Base-by-base conservation (phyloP, 92 coral and sea anemone genomes). In the Virgularia gustaviana region DNA sequence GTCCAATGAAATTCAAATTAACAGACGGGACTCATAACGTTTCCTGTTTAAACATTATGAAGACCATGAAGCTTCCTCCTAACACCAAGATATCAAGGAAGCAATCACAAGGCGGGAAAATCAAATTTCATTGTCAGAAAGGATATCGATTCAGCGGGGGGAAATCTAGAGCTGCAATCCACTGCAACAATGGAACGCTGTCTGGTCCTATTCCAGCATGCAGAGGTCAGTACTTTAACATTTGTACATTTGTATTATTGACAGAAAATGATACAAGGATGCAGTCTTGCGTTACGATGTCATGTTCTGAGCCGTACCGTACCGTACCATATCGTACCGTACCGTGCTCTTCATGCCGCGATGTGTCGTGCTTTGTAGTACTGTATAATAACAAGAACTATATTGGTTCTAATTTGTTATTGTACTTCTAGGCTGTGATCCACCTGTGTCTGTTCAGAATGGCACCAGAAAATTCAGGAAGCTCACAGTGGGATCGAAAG, bases 171-270 rank as follows among this genome's bases (percentile, higher is more conserved):
- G 76, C 55, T 15, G 43, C 44, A 27, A 51, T 79, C 43, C 39
- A 43, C 27, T 88, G 95, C 68, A 79, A 52, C 41, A 78, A 66
- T 28, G 84, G 89, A 30, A 37, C 33, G 35, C 52, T 84, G 38
- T 45, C 25, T 1, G 72, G 75, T 25, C 67, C 54, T 41, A 30
- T 57, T 12, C 87, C 86, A 10, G 52, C 27, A 9, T 88, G 95
- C 57, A 61, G 54, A 58, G 79, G 87, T 84, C 35, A 43, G 76
- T 78, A 41, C 13, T 12, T 43, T 4, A 16, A 16, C 55, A 16
- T 47, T 47, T 13, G 55, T n/a, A n/a, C n/a, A n/a, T n/a, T n/a
- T n/a, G n/a, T n/a, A n/a, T n/a, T n/a, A n/a, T n/a, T n/a, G n/a
- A n/a, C n/a, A n/a, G n/a, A 15, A 2, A 54, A 54, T 2, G 3